These are phyloP conservation scores for Piprites chloris DNA, from an alignment of 2,113 vertebrate species.

Conservation along the genomic window DNA sequence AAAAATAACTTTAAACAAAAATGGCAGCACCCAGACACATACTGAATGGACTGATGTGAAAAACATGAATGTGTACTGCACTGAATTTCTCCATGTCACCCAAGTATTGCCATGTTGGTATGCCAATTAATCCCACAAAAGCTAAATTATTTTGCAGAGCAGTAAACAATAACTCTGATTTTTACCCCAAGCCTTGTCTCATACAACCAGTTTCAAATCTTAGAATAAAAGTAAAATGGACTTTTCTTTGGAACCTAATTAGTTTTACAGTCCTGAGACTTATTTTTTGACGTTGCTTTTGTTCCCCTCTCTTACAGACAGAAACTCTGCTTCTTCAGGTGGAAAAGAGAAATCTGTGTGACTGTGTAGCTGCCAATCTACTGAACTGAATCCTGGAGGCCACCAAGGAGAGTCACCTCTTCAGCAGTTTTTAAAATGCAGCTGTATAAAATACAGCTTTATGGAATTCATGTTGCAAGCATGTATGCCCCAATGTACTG, in stretches of 20 bases:
- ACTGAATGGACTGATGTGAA: neutral
- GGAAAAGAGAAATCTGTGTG: slow-evolving; percentile 62
- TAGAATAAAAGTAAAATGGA: neutral
- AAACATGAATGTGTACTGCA: neutral
- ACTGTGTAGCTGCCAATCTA: slow-evolving; percentile 48
- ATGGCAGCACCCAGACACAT: neutral
- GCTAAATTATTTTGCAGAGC: neutral
- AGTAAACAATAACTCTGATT: neutral
- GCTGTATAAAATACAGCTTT: slow-evolving; percentile 34
- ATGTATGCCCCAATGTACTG: neutral
- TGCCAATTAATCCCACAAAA: neutral
- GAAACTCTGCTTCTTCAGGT: slow-evolving; percentile 67
- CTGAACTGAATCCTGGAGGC: slow-evolving; percentile 51
- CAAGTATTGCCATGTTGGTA: neutral
- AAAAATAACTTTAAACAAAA: neutral
- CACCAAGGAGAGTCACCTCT: neutral
- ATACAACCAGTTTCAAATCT: neutral
- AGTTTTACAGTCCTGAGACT: neutral
- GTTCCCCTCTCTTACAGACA: slow-evolving; percentile 15
- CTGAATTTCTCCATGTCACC: neutral
- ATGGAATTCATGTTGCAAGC: neutral
- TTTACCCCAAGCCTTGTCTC: neutral
- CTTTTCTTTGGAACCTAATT: neutral
- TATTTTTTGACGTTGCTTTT: neutral
- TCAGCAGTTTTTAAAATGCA: neutral